These are phyloP conservation scores for Myotis planiceps DNA, from an alignment of 2,797 vertebrate species.

Conservation along the genomic window DNA sequence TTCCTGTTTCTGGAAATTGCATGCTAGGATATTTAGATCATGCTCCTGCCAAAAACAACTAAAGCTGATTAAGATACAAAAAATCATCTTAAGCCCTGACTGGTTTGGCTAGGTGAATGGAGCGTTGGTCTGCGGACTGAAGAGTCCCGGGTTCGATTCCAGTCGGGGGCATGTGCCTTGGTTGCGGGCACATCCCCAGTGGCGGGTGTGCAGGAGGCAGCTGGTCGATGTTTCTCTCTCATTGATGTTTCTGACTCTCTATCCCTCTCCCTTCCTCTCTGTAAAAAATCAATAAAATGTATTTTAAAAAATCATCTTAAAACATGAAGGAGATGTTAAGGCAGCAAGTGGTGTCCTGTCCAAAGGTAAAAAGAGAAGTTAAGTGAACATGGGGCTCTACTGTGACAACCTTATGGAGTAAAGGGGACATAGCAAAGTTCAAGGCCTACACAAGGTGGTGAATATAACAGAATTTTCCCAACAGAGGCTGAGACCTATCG, in stretches of 20 bases:
- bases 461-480: background rate
- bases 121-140: no score
- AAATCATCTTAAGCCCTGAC: background rate
- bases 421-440: background rate
- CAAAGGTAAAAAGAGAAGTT: background rate
- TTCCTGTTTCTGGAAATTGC: constrained; percentile 29
- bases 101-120: no score
- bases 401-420: background rate
- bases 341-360: background rate
- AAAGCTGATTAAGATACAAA: constrained; percentile 45
- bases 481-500: background rate
- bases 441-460: background rate
- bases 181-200: no score
- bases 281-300: no score
- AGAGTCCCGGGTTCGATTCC: no score
- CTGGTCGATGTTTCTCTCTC: no score
- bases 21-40: background rate
- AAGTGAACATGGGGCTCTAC: background rate
- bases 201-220: no score
- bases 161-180: no score
- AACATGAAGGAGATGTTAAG: constrained; percentile 2
- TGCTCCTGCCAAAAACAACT: background rate
- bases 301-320: background rate
- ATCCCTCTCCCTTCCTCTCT: no score
- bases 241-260: no score